phyloP scores from a whole-genome alignment of 2,797 vertebrate genomes.

The Tachyglossus aculeatus region DNA sequence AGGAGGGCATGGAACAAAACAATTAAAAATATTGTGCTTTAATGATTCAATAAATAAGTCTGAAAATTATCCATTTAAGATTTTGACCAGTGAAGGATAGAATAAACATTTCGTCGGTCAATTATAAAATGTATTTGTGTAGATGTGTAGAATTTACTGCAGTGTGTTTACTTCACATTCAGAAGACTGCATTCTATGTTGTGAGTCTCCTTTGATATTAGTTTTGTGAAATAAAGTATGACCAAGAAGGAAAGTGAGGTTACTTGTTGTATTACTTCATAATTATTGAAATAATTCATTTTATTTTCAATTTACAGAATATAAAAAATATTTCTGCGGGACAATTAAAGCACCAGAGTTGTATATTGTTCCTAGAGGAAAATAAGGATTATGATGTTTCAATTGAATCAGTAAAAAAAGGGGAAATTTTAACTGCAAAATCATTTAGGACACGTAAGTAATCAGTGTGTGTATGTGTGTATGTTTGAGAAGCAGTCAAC shows the following conservation, averaged over 20 bases:
- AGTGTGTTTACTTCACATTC: no score
- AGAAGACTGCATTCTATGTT: no score
- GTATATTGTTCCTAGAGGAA: slow-evolving; percentile 72
- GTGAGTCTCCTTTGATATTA: no score
- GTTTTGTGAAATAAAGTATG: no score
- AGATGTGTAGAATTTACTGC: no score
- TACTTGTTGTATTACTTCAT: slow-evolving; percentile 9
- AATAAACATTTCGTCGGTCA: no score
- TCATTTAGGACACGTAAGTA: slow-evolving; percentile 80
- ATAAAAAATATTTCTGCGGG: slow-evolving; percentile 63
- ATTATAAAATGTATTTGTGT: no score
- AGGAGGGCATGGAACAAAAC: no score
- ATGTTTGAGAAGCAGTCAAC: no score
- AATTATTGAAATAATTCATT: neutral
- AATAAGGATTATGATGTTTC: slow-evolving; percentile 73
- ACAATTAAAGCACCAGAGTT: slow-evolving; percentile 66
- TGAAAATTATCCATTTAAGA: neutral
- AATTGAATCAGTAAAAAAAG: slow-evolving; percentile 75
- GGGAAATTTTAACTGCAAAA: slow-evolving; percentile 65
- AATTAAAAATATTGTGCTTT: no score
- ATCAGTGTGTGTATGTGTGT: neutral
- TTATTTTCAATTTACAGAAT: slow-evolving; percentile 68
- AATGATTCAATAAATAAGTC: no score
- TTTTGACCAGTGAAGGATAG: neutral
- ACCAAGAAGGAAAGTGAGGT: no score